Base-by-base conservation (phyloP, 2,888 invertebrate species). In the Coenonympha arcania region DNA sequence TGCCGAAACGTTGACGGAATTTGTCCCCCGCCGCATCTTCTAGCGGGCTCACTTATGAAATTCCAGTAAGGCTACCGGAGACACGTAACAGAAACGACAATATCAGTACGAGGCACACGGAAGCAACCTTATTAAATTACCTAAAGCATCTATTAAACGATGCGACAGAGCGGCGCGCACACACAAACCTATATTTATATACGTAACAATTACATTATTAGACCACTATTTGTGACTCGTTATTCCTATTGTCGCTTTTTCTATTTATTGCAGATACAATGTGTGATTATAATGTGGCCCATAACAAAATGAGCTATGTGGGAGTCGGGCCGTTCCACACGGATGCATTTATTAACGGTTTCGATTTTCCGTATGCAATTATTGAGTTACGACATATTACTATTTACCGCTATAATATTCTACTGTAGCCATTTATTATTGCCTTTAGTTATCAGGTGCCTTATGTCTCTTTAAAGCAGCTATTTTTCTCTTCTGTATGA, bases 231-330 rank as follows among this genome's bases (percentile, higher is more conserved):
- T 82, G 76, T 79, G 76, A 74, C 74, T 83, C 71, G 79, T 80
- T 81, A 83, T 76, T 79, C 67, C 82, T 78, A 83, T 86, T 85
- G 85, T 85, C 81, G 81, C 80, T 79, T 81, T 84, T 83, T 80
- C 79, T 80, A 82, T 84, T 83, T 84, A 83, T 81, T 85, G 80
- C 76, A 69, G 66, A 69, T 75, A 82, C 79, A 82, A 79, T 80
- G 75, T 83, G 76, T 85, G 79, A 82, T 86, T 85, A 85, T 83
- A 78, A 79, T 79, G 81, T 78, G 71, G 73, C 75, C 74, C 73
- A 76, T 80, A 79, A 77, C 74, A 76, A 79, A n/a, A 79, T 76
- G 77, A 73, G 71, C 66, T 73, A 71, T 75, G 79, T 77, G 81
- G 78, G 75, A 76, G 78, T 69, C 59, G 68, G 68, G 61, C 52